Evolutionary conservation across 2,797 vertebrate species (phyloP), one percentile per base, ranked within the genome.

Genomic region (Anolis apletophallus): DNA sequence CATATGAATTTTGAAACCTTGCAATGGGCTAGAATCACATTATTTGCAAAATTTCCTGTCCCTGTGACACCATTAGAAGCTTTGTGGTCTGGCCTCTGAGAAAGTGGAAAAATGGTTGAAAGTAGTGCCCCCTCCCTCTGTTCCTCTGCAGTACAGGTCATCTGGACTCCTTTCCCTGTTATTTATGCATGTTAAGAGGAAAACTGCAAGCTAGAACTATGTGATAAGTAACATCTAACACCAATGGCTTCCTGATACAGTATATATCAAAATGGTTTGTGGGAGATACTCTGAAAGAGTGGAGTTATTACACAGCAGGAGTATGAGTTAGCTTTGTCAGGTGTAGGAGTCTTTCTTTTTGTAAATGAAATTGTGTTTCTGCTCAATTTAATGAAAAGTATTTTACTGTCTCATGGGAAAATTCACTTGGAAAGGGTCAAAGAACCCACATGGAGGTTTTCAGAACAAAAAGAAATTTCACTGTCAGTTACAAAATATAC

Each of bases 151-250:
- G 17, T 19, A 59, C 57, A 59, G 17, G 17, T 19, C 17, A 59
- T 21, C 21, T 59, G 57, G 57, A 14, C 88, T 7, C 90, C 81
- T 87, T 19, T 50, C 52, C 83, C 14, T 52, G 78, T 88, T 46
- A 72, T 92, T 88, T 68, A 90, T 82, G 50, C 61, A 90, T 5
- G 89, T 9, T 86, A 88, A 91, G 72, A 87, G 91, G 83, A 89
- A 92, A 59, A 12, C 86, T 90, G 86, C 29, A 81, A 80, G 55
- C 4, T 50, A 87, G 68, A 89, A 81, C 50, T 2, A 0, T 50
- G 8, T 40, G 77, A 77, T 12, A 13, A 68, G 64, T 2, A 23
- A 87, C 46, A 84, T 88, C 73, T 87, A 91, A 1, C 9, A 73
- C 3, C 46, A 11, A 84, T 86, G 91, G 17, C 0, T 84, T 88